A percentile compares a stretch with the other conserved stretches of the same genome.
Conservation (phyloP, 2,888 invertebrate genomes). For the Folsomia candida region DNA sequence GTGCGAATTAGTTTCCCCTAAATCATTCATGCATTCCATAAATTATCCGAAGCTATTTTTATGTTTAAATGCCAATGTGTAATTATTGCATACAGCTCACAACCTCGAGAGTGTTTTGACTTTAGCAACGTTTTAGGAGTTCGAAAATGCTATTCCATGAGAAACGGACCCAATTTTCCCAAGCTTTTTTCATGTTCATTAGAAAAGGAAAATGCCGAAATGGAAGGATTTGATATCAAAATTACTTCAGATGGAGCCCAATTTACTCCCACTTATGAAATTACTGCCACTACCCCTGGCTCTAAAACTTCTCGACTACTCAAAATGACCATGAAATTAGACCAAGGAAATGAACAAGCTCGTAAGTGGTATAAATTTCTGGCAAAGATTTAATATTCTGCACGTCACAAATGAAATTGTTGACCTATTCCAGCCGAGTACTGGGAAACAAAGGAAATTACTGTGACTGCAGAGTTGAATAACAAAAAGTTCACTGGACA, state of each 20-base stretch:
- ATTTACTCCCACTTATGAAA: not conserved
- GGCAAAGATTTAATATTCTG: not conserved
- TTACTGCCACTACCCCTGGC: not conserved
- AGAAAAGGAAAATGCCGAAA: not conserved
- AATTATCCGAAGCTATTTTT: too few species aligned
- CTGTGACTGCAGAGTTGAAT: not conserved
- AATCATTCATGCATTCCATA: too few species aligned
- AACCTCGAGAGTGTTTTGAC: not conserved
- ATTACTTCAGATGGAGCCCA: not conserved
- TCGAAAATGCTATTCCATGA: not conserved
- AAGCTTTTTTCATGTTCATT: not conserved
- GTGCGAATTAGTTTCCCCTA: too few species aligned
- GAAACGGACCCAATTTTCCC: not conserved
- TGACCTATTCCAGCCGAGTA: not conserved
- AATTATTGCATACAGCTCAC: not conserved
- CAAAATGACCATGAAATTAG: not conserved
- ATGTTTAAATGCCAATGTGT: not conserved
- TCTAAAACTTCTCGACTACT: not conserved
- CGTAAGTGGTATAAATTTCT: not conserved
- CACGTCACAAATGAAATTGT: too few species aligned
- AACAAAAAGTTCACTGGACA: not conserved
- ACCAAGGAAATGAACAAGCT: not conserved
- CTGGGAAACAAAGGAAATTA: not conserved
- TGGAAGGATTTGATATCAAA: constrained; percentile 5
- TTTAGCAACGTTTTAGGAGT: not conserved